Base-by-base conservation (phyloP, 53 echinoderm and acorn worm species). In the Echinarachnius parma region DNA sequence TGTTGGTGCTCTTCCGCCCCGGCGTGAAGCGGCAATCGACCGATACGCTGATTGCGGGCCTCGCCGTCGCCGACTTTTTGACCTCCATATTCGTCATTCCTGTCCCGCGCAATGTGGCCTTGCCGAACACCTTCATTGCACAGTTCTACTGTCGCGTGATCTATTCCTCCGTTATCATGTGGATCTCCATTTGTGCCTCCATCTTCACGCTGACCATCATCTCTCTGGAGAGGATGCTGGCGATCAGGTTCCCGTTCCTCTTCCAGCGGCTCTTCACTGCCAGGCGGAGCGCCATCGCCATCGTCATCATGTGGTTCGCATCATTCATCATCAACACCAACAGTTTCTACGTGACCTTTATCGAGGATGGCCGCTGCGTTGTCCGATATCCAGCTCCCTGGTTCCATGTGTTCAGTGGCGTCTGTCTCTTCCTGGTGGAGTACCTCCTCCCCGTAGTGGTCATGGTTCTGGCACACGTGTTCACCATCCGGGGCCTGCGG, bases 161-260 rank as follows among this genome's bases (percentile, higher is more conserved):
- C 35, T 49, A 74, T 27, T 80, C 83, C 4, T 65, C 62, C 26
- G 76, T 84, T 13, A n/a, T 84, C 39, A 80, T 84, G 77, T 89
- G 89, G 89, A 77, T 81, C 18, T 80, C 89, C 10, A 84, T 89
- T 21, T 77, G 85, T 1, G 89, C 84, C 0, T 89, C 84, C 0
- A 54, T 89, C 34, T 50, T 84, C 37, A 84, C 81, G 1, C 64
- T 89, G 48, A 89, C 89, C 2, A 70, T 71, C 5, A 65, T 89
- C 28, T 66, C 89, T 1, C 36, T 89, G 1, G 89, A 89, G 52
- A 64, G 89, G 31, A 67, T 61, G 19, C 30, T 84, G 10, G 89
- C 89, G 5, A 79, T 89, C 21, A 33, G 80, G n/a, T 55, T 67
- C 32, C 84, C 89, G n/a, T 25, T 70, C 54, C 46, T 16, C 21